A percentile compares a stretch with the other conserved stretches of the same genome.
Conservation (phyloP, 2,888 invertebrate species). For the Dynastes maya region DNA sequence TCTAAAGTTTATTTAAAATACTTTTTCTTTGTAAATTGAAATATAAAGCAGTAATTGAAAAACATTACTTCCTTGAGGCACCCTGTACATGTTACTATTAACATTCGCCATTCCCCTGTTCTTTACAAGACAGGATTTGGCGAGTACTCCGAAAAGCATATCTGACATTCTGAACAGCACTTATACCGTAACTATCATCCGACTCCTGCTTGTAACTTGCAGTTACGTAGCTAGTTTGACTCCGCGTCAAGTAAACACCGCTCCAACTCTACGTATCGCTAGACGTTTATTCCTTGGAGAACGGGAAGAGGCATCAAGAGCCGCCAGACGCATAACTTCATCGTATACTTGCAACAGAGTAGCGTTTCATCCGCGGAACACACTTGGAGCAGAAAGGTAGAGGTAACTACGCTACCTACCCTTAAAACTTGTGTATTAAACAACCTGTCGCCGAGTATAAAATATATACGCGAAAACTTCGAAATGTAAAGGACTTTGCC, state of each 20-base stretch:
- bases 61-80: no score
- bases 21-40: no score
- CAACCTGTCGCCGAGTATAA: constrained; percentile 42
- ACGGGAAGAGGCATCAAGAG: constrained; percentile 11
- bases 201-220: constrained; percentile 4
- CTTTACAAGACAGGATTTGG: no score
- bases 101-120: no score
- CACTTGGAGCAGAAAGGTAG: not conserved
- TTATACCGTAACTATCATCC: not conserved
- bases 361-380: not conserved
- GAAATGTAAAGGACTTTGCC: constrained; percentile 21
- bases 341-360: constrained; percentile 12
- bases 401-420: not conserved
- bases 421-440: constrained; percentile 38
- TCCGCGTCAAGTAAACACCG: constrained; percentile 16
- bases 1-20: no score
- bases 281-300: constrained; percentile 31
- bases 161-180: no score
- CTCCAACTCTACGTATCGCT: constrained; percentile 13
- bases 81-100: no score
- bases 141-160: no score
- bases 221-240: constrained; percentile 10
- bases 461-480: constrained; percentile 37
- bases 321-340: constrained; percentile 11
- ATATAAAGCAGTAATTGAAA: no score